Conservation (phyloP, 1,140 invertebrate species). For the Cardiocondyla obscurior region DNA sequence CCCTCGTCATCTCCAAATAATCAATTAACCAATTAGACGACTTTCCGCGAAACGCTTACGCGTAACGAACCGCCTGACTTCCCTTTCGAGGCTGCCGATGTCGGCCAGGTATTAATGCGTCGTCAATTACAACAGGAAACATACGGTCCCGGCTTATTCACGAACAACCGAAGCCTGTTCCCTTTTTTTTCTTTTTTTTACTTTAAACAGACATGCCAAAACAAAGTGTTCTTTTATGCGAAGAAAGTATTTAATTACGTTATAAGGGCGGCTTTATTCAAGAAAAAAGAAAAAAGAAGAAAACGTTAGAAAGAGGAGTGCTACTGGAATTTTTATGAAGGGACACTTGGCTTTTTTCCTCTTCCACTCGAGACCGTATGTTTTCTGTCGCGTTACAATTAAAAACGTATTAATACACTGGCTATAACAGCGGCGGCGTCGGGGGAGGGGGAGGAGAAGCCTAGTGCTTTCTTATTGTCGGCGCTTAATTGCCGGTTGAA, state of each 20-base stretch:
- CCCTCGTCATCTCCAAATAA: background rate
- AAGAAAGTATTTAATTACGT: constrained; percentile 15
- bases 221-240: background rate
- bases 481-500: constrained; percentile 60
- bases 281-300: background rate
- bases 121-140: constrained; percentile 71
- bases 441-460: constrained; percentile 12
- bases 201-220: background rate
- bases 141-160: constrained; percentile 30
- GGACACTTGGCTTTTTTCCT: constrained; percentile 8
- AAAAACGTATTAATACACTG: constrained; percentile 71
- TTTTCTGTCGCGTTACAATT: constrained; percentile 70
- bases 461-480: constrained; percentile 64
- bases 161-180: background rate
- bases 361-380: constrained; percentile 40
- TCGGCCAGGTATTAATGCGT: constrained; percentile 64
- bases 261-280: background rate
- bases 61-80: constrained; percentile 45
- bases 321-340: constrained; percentile 44
- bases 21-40: background rate
- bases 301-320: constrained; percentile 17
- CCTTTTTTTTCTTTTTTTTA: background rate
- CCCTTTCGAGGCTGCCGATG: background rate
- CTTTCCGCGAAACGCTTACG: background rate
- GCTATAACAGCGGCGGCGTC: constrained; percentile 7